Percentiles rank a stretch among this genome's conserved stretches.
phyloP scores from a whole-genome alignment of 2,113 vertebrate genomes.

The Gopherus evgoodei region DNA sequence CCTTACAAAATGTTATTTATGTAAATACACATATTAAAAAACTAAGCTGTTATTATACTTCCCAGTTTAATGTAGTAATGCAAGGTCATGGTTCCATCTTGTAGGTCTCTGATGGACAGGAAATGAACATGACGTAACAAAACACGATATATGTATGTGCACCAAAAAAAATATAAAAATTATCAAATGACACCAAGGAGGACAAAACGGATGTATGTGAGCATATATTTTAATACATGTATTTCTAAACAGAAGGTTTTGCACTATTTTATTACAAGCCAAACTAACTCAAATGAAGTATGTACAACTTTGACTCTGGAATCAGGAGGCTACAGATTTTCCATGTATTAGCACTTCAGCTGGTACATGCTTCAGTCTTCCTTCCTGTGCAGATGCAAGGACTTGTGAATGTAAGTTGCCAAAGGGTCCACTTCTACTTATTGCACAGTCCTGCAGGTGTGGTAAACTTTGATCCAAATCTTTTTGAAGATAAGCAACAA shows the following conservation, averaged over 20 bases:
- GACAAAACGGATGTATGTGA: background rate
- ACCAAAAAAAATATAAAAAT: background rate
- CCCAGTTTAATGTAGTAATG: background rate
- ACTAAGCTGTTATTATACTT: conserved; percentile 38
- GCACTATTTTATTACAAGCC: background rate
- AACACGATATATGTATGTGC: conserved; percentile 9
- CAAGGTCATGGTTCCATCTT: conserved; percentile 36
- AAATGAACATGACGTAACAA: conserved; percentile 48
- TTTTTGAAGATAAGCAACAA: background rate
- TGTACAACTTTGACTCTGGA: background rate
- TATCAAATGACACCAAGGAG: background rate
- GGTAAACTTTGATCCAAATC: background rate
- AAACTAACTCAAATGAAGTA: background rate
- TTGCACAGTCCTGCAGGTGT: background rate
- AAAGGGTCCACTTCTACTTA: background rate
- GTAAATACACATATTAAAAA: background rate
- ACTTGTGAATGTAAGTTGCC: background rate
- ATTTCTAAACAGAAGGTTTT: background rate
- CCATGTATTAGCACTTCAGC: background rate
- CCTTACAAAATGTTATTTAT: conserved; percentile 56
- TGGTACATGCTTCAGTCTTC: background rate
- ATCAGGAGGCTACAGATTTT: background rate
- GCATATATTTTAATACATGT: background rate
- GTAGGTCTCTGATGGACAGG: conserved; percentile 44
- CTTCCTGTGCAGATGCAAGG: conserved; percentile 27